phyloP scores from a whole-genome alignment of 2,113 vertebrate species.

The Meriones unguiculatus region DNA sequence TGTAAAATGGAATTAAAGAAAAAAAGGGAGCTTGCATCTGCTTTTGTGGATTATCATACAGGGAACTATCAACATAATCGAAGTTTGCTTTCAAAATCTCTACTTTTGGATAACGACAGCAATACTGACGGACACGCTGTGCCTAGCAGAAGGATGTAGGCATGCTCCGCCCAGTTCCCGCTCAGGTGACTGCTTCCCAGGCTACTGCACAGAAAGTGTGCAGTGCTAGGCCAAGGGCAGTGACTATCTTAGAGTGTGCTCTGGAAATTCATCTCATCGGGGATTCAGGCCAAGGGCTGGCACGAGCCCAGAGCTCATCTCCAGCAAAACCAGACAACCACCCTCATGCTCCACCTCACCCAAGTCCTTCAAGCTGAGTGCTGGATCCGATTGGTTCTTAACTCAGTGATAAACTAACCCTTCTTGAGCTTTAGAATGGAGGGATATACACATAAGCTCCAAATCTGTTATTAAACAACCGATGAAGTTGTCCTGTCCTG shows the following conservation, averaged over 20 bases:
- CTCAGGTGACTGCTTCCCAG: neutral
- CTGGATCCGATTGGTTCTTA: neutral
- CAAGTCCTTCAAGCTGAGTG: neutral
- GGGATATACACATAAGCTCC: neutral
- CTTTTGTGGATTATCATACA: neutral
- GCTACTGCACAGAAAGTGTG: neutral
- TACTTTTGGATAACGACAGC: neutral
- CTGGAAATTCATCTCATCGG: neutral
- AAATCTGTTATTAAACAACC: neutral
- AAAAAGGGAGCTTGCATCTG: neutral
- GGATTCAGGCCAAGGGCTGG: neutral
- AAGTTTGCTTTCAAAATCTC: neutral
- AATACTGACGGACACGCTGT: neutral
- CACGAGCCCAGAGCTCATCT: neutral
- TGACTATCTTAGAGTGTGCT: neutral
- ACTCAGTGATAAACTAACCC: neutral
- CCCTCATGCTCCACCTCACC: no score
- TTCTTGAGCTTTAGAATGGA: neutral
- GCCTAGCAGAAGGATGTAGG: neutral
- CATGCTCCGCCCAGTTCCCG: neutral
- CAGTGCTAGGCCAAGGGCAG: neutral
- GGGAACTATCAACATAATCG: neutral
- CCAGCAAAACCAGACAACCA: neutral
- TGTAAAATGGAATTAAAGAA: neutral
- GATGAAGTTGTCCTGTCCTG: neutral